Evolutionary conservation across 1,140 invertebrate species (phyloP).

Genomic region (Caenorhabditis elegans): WBcel235 BX284605.5:10536501-10537000

Average conservation of each 20-base stretch:
- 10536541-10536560: background rate
- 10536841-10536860: background rate
- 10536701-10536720: no score
- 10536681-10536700: no score
- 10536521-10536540: background rate
- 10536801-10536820: conserved; percentile 26
- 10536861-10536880: conserved; percentile 21
- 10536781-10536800: background rate
- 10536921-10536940: background rate
- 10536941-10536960: background rate
- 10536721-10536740: no score
- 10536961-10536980: conserved; percentile 26
- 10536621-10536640: no score
- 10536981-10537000: conserved; percentile 28
- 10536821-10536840: background rate
- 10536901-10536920: background rate
- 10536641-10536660: no score
- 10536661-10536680: no score
- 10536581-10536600: no score
- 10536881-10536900: conserved; percentile 25
- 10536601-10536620: background rate
- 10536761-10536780: background rate
- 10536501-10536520: background rate
- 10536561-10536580: no score
- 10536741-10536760: no score